Evolutionary conservation across 2,888 invertebrate genomes (phyloP), one percentile per base, ranked within the genome.

Genomic region (Branchellion lobata): DNA sequence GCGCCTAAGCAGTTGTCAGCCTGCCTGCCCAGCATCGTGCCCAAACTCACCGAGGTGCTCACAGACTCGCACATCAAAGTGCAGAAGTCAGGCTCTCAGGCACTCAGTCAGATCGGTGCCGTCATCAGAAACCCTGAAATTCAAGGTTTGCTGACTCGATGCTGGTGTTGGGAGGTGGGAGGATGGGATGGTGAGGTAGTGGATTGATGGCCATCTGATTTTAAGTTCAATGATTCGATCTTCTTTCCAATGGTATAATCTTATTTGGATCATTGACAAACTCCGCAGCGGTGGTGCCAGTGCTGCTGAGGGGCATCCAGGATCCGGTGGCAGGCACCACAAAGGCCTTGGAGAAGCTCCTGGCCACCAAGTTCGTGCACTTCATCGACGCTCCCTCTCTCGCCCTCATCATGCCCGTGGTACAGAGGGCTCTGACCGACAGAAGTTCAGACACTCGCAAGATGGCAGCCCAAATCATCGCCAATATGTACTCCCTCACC

Each of bases 391-490:
- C 99, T 1, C 96, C 99, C 0, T 98, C 98, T 0, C 90, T 99
- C 31, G 98, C 99, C 80, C 90, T 99, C 78, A 97, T 99, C 85
- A 99, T 99, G 98, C 99, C 99, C 0, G 97, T 99, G 1, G 96
- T 99, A 36, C 94, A 97, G 88, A 90, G 99, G 83, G 97, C 98
- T 14, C 98, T 99, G 89, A 93, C 95, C 89, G 98, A 98, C 89
- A 91, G 99, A 82, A 95, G 95, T 75, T 97, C 98, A 0, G 98
- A 99, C 89, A 98, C 96, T 0, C 91, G 99, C 84, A 96, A 98
- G 90, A 97, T 98, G 96, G 96, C 99, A 0, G 96, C 97, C 1
- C 97, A 99, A 89, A 98, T 99, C 87, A 97, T 99, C 84, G 97
- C 98, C 80, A 99, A 98, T 88, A 98, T 99, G 96, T 99, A 98